A percentile compares a stretch with the other conserved stretches of the same genome.
Evolutionary conservation across 2,113 vertebrate species (phyloP).

Genomic region (Ibidorhyncha struthersii): DNA sequence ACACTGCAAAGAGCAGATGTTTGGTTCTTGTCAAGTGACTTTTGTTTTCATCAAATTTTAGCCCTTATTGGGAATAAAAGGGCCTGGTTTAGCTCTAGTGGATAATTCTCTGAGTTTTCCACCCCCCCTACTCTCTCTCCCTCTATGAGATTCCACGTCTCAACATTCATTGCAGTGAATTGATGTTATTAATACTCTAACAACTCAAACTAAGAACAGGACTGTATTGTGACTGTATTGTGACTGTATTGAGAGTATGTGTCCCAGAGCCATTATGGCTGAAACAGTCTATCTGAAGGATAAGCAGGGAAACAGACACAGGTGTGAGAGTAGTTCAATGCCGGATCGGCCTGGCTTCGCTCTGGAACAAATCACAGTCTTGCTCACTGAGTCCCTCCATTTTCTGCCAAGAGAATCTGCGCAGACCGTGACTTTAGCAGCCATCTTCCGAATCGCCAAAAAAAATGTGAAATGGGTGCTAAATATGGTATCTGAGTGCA

Average conservation of each 20-base stretch:
- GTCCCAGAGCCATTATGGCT: not conserved
- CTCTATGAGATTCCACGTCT: not conserved
- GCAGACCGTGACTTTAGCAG: not conserved
- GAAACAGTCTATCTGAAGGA: not conserved
- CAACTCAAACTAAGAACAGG: not conserved
- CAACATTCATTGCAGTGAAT: not conserved
- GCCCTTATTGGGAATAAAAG: not conserved
- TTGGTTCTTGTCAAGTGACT: not conserved
- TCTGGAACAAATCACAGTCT: not conserved
- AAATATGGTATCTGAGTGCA: not conserved
- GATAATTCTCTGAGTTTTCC: not conserved
- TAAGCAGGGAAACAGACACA: not conserved
- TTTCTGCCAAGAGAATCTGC: not conserved
- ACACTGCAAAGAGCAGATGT: not conserved
- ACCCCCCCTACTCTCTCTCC: not conserved
- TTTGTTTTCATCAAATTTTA: not conserved
- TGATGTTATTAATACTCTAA: not conserved
- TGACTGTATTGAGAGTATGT: not conserved
- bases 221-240: not conserved
- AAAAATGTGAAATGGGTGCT: not conserved
- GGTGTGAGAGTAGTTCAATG: not conserved
- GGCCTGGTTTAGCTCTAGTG: not conserved
- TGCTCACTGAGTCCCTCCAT: not conserved
- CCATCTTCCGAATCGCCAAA: not conserved
- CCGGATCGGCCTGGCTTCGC: not conserved